Evolutionary conservation across 2,888 invertebrate species (phyloP), one percentile per base, ranked within the genome.

Genomic region (Smittia sp.): DNA sequence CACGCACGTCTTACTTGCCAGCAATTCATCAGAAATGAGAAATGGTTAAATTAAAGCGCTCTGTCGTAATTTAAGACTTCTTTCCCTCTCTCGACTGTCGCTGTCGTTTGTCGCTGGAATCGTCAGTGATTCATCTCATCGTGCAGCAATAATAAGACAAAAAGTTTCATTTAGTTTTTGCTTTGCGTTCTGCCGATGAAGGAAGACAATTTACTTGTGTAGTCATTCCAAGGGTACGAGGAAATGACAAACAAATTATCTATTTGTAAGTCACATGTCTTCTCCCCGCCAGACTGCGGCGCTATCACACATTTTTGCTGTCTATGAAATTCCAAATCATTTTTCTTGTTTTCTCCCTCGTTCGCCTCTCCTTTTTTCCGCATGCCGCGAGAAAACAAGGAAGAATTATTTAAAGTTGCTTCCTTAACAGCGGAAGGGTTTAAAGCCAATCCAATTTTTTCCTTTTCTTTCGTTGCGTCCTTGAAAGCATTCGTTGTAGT

Each of bases 11-110:
- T 54, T 52, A n/a, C 13, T 1, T 32, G 69, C 69, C 41, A 13
- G 22, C 18, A 69, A 69, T 69, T 54, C 52, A 69, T 69, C 69
- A 69, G 41, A 69, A 41, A 69, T 69, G 69, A 69, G 20, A 69
- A 69, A 69, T 69, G 52, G 69, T 54, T 69, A 69, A 69, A 69
- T 69, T 69, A 69, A 52, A 52, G 46, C 27, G 15, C 63, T 25
- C 15, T 63, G 6, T 63, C 11, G 9, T 58, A 63, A 63, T 63
- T 63, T 63, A 63, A 63, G 24, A 63, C 25, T 58, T 58, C 22
- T 58, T 58, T 52, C 15, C 20, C 22, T 46, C 11, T 20, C 24
- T 18, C 58, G 18, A 6, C 24, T 24, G 63, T 20, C 20, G 63
- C 3, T 63, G 63, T 63, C 63, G 25, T 63, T 63, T 63, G 63